A percentile compares a stretch with the other conserved stretches of the same genome.
phyloP scores from a whole-genome alignment of 2,797 vertebrate species.

The Paedocypris micromegethes region DNA sequence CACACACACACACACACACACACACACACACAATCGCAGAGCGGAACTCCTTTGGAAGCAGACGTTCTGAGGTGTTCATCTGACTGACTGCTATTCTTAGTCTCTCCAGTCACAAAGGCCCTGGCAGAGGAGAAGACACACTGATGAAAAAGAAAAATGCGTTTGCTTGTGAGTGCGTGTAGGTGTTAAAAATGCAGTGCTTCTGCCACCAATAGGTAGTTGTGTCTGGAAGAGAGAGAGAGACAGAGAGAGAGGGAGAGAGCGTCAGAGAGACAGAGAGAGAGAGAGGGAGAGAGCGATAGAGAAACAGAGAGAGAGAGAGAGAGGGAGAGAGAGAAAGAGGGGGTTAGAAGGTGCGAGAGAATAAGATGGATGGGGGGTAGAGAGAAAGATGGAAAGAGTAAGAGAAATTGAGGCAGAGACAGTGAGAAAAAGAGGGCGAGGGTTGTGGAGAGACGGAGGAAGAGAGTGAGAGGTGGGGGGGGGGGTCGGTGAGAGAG shows the following conservation, averaged over 20 bases:
- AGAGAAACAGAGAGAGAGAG: no score
- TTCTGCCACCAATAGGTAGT: conserved; percentile 12
- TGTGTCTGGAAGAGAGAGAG: conserved; percentile 9
- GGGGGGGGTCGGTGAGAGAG: background rate
- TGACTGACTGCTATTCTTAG: conserved; percentile 46
- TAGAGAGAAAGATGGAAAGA: no score
- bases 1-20: conserved; percentile 23
- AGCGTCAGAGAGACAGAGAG: background rate
- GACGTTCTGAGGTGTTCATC: conserved; percentile 40
- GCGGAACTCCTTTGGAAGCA: conserved; percentile 36
- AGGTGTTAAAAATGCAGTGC: conserved; percentile 30
- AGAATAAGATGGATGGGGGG: no score
- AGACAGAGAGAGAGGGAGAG: conserved; percentile 6
- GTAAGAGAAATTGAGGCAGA: no score
- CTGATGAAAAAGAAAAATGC: conserved; percentile 36
- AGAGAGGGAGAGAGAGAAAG: no score
- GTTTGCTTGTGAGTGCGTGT: conserved; percentile 15
- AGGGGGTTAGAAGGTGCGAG: no score
- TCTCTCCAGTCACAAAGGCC: conserved; percentile 29
- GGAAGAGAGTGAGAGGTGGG: no score
- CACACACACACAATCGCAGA: conserved; percentile 1
- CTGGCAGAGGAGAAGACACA: conserved; percentile 34
- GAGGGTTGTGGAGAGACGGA: no score
- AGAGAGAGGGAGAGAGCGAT: no score
- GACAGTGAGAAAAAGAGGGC: no score